These are phyloP conservation scores for Drosophila sucinea DNA, from an alignment of 1,140 invertebrate species.

Conservation along the genomic window DNA sequence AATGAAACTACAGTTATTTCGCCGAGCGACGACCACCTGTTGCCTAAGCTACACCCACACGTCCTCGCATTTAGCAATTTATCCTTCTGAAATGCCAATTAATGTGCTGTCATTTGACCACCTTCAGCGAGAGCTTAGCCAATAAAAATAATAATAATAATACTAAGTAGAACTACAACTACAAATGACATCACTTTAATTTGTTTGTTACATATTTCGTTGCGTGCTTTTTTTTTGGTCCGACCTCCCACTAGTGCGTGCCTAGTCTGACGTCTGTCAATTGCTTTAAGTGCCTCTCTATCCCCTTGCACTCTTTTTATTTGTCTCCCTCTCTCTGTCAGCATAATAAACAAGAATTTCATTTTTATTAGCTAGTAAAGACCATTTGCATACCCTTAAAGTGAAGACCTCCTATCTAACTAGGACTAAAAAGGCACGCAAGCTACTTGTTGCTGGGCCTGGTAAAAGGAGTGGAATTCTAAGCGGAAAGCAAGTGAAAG, in stretches of 20 bases:
- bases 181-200: constrained; percentile 57
- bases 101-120: not conserved
- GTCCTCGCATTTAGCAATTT: not conserved
- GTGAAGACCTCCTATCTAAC: constrained; percentile 10
- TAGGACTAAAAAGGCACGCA: constrained; percentile 14
- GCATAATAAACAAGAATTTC: constrained; percentile 5
- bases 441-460: no score
- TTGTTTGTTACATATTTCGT: constrained; percentile 27
- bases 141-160: constrained; percentile 34
- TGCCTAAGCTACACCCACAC: not conserved
- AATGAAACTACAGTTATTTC: constrained; percentile 2
- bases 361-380: not conserved
- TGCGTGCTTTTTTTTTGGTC: constrained; percentile 18
- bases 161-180: not conserved
- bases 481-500: no score
- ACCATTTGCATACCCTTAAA: constrained; percentile 21
- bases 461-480: no score
- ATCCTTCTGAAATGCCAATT: not conserved
- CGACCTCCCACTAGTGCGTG: constrained; percentile 43
- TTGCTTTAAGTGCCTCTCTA: constrained; percentile 13
- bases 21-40: not conserved
- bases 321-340: not conserved
- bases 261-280: constrained; percentile 37
- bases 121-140: not conserved
- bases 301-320: not conserved